These are phyloP conservation scores for Papilio polytes DNA, from an alignment of 1,140 invertebrate genomes.

Conservation along the genomic window DNA sequence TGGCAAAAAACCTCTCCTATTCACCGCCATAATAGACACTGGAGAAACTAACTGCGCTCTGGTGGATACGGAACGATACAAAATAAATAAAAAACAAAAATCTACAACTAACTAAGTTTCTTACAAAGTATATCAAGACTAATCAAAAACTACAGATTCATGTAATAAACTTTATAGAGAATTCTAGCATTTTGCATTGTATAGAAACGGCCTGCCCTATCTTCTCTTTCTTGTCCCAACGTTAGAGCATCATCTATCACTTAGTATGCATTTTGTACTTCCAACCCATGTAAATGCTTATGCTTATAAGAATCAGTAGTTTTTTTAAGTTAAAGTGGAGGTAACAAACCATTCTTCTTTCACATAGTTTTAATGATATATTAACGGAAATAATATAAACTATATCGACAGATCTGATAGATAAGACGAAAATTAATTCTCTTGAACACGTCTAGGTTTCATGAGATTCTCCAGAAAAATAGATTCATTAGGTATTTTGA, in stretches of 20 bases:
- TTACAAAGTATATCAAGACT: background rate
- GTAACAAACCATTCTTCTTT: background rate
- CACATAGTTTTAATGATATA: background rate
- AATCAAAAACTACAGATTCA: background rate
- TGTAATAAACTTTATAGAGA: background rate
- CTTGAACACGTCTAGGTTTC: background rate
- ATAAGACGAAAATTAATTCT: background rate
- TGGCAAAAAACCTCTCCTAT: slow-evolving; percentile 52
- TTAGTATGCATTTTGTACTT: too few relatives aligned
- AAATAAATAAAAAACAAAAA: background rate
- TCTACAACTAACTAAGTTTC: background rate
- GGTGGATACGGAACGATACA: slow-evolving; percentile 10
- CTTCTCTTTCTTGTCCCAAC: background rate
- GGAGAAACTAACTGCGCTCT: slow-evolving; percentile 37
- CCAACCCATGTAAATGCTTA: too few relatives aligned
- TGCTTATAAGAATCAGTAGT: background rate
- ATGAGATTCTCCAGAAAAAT: background rate
- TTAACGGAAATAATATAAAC: background rate
- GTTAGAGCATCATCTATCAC: too few relatives aligned
- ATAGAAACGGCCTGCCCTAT: background rate
- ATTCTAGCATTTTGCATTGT: background rate
- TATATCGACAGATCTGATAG: background rate
- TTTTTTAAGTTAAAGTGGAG: background rate
- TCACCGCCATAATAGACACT: slow-evolving; percentile 41
- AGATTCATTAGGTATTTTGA: background rate